Evolutionary conservation across 2,113 vertebrate species (phyloP).

Genomic region (Tachysurus vachellii): DNA sequence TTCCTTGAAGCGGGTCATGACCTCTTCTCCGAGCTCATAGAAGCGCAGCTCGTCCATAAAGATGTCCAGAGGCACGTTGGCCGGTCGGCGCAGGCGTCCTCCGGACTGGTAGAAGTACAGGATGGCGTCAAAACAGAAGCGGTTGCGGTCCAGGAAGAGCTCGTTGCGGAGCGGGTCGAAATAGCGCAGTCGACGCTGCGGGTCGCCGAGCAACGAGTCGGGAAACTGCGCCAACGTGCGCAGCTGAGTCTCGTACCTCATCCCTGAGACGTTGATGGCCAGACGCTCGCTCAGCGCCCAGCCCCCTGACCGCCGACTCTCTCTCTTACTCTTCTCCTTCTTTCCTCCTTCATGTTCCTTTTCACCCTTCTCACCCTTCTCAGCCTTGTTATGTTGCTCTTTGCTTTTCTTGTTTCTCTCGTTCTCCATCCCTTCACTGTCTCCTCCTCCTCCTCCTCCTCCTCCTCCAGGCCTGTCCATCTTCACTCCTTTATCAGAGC

Average conservation of each 20-base stretch:
- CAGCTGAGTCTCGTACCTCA: constrained; percentile 82
- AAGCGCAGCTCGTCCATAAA: constrained; percentile 91
- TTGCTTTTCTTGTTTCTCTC: constrained; percentile 68
- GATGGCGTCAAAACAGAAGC: constrained; percentile 84
- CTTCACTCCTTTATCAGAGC: not conserved
- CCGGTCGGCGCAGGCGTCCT: constrained; percentile 81
- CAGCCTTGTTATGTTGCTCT: constrained; percentile 67
- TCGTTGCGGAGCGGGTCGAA: constrained; percentile 81
- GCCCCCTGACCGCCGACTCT: constrained; percentile 59
- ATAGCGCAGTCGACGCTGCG: constrained; percentile 71
- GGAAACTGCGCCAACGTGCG: constrained; percentile 82
- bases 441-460: constrained; percentile 43
- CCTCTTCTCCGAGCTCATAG: constrained; percentile 85
- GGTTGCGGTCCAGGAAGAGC: constrained; percentile 83
- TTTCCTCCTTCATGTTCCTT: constrained; percentile 46
- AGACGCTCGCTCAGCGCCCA: constrained; percentile 70
- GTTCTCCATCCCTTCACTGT: constrained; percentile 35
- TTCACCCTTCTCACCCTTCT: constrained; percentile 57
- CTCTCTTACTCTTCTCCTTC: constrained; percentile 49
- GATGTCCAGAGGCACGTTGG: constrained; percentile 86
- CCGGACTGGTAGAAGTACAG: constrained; percentile 94
- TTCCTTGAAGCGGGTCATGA: constrained; percentile 80
- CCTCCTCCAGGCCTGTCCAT: constrained; percentile 36
- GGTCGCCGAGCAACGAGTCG: constrained; percentile 80
- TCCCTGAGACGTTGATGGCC: constrained; percentile 81